Conservation (phyloP, 2,888 invertebrate species). For the Mimachlamys varia region DNA sequence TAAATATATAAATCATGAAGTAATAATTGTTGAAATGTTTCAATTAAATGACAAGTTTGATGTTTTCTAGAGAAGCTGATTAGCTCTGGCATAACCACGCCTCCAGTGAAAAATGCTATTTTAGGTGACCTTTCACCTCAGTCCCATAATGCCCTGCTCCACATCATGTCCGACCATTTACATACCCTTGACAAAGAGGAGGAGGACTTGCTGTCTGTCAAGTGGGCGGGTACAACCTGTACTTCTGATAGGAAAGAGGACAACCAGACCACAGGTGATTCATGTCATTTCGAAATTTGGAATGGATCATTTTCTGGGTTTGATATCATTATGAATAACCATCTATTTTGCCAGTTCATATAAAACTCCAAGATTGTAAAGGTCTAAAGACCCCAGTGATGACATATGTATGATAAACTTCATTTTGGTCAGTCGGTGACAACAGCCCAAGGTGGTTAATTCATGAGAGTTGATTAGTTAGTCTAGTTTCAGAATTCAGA, state of each 20-base stretch:
- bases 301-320: neutral
- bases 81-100: neutral
- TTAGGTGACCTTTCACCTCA: slow-evolving; percentile 37
- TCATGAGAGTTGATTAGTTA: too few relatives aligned
- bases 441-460: too few relatives aligned
- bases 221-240: slow-evolving; percentile 54
- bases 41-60: neutral
- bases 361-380: too few relatives aligned
- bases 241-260: neutral
- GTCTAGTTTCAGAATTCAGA: too few relatives aligned
- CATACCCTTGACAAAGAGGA: slow-evolving; percentile 56
- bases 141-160: slow-evolving; percentile 43
- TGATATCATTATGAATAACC: too few relatives aligned
- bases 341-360: too few relatives aligned
- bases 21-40: too few relatives aligned
- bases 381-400: too few relatives aligned
- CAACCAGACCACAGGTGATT: neutral
- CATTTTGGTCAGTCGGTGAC: too few relatives aligned
- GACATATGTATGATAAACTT: too few relatives aligned
- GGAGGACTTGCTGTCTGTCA: slow-evolving; percentile 48
- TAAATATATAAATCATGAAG: too few relatives aligned
- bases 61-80: neutral
- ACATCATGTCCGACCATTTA: slow-evolving; percentile 54
- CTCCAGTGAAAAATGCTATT: neutral
- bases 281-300: slow-evolving; percentile 39